A percentile compares a stretch with the other conserved stretches of the same genome.
These are phyloP conservation scores for Harpalus rubripes DNA, from an alignment of 2,888 invertebrate genomes.

Conservation along the genomic window DNA sequence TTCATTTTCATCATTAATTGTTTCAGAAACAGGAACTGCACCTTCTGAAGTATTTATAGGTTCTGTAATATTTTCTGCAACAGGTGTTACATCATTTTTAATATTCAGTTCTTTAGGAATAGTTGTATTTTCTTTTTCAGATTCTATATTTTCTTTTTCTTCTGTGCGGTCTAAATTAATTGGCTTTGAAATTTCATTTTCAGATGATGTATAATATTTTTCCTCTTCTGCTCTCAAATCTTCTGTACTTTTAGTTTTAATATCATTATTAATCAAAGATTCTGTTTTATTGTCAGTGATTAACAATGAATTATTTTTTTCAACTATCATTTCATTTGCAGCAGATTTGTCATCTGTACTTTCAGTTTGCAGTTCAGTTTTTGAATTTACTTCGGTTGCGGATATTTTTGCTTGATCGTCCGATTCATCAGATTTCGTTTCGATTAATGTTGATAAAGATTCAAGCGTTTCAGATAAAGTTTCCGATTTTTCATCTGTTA, in stretches of 20 bases:
- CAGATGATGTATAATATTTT: not conserved
- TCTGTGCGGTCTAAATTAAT: not conserved
- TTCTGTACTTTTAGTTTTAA: constrained; percentile 24
- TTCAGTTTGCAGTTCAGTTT: not conserved
- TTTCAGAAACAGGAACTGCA: not conserved
- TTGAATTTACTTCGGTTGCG: constrained; percentile 48
- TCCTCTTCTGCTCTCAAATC: not conserved
- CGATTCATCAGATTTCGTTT: constrained; percentile 41
- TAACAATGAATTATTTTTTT: not conserved
- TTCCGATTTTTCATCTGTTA: constrained; percentile 65
- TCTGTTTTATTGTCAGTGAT: constrained; percentile 20
- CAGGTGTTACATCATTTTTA: not conserved
- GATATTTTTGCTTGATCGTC: constrained; percentile 61
- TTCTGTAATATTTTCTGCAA: not conserved
- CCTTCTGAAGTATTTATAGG: not conserved
- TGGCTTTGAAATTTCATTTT: not conserved
- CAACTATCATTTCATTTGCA: not conserved
- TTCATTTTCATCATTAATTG: not conserved
- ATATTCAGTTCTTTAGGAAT: not conserved
- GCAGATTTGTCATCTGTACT: not conserved
- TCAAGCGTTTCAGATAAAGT: constrained; percentile 58
- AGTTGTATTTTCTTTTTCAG: not conserved
- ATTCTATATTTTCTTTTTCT: not conserved
- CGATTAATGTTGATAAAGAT: constrained; percentile 52
- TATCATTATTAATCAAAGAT: constrained; percentile 18